These are phyloP conservation scores for Pterocles orientalis DNA, from an alignment of 2,113 vertebrate species.

Conservation along the genomic window DNA sequence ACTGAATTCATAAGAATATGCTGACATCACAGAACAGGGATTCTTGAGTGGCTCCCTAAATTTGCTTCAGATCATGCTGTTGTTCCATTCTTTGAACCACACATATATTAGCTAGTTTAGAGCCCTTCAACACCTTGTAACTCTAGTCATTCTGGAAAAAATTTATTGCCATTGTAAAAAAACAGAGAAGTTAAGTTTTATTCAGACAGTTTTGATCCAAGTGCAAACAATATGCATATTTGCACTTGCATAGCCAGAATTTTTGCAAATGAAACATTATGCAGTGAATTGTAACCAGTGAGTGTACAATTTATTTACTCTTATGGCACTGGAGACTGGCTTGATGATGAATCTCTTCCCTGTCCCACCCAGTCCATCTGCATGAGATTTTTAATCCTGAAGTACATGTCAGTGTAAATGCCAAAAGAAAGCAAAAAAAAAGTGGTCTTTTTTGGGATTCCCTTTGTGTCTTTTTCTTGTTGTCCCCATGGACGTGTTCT, in stretches of 20 bases:
- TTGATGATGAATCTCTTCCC: background rate
- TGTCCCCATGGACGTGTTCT: background rate
- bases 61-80: background rate
- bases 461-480: background rate
- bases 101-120: background rate
- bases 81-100: background rate
- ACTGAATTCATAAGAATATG: background rate
- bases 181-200: background rate
- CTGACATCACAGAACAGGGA: background rate
- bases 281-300: background rate
- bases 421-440: background rate
- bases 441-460: background rate
- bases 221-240: background rate
- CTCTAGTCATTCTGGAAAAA: background rate
- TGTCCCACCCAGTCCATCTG: background rate
- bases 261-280: background rate
- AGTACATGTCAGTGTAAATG: background rate
- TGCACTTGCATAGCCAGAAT: background rate
- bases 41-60: background rate
- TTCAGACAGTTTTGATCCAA: background rate
- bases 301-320: background rate
- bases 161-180: background rate
- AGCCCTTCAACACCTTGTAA: background rate
- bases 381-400: background rate
- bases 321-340: background rate